A percentile compares a stretch with the other conserved stretches of the same genome.
These are phyloP conservation scores for Pterocles orientalis DNA, from an alignment of 2,113 vertebrate genomes.

Conservation along the genomic window DNA sequence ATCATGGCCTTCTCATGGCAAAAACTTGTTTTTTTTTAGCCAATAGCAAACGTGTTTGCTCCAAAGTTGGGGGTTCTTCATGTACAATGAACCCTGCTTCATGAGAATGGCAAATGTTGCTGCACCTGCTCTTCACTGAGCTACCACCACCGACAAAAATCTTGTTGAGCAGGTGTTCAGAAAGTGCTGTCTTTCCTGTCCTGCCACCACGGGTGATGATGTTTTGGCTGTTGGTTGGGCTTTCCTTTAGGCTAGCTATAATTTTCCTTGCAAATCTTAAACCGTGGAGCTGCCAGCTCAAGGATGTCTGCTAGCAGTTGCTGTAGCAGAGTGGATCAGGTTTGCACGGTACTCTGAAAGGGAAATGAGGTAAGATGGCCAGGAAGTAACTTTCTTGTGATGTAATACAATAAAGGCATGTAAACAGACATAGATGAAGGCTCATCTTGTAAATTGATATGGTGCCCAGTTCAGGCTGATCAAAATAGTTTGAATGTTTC, in stretches of 20 bases:
- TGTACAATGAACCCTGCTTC: neutral
- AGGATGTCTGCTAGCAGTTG: neutral
- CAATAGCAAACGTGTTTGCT: neutral
- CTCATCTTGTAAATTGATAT: neutral
- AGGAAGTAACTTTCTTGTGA: neutral
- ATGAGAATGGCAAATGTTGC: neutral
- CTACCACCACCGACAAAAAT: neutral
- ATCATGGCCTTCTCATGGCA: neutral
- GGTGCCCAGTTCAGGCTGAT: neutral
- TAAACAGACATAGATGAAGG: neutral
- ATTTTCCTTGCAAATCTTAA: neutral
- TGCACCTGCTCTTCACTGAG: neutral
- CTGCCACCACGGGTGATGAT: neutral
- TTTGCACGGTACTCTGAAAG: neutral
- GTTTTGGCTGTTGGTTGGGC: neutral
- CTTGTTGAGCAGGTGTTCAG: neutral
- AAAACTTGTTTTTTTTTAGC: neutral
- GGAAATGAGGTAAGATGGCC: neutral
- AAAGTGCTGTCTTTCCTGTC: neutral
- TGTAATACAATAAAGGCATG: neutral
- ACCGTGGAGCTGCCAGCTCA: neutral
- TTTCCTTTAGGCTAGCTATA: neutral
- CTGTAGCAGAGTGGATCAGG: neutral
- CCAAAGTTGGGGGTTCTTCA: neutral
- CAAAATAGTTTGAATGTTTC: neutral